A percentile compares a stretch with the other conserved stretches of the same genome.
phyloP scores from a whole-genome alignment of 1,140 invertebrate species.

The Acromyrmex charruanus region DNA sequence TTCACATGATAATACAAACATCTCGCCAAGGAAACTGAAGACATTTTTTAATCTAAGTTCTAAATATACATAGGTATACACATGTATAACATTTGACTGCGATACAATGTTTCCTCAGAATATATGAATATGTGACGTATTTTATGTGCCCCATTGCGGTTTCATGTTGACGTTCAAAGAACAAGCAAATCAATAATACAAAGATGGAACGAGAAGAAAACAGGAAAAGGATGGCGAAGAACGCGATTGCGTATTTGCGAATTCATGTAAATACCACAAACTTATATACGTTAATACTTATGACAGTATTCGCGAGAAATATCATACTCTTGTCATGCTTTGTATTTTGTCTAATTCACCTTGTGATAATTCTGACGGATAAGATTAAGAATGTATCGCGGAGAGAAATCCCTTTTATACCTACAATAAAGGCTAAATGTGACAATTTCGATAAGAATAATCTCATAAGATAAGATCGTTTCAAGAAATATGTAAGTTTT shows the following conservation, averaged over 20 bases:
- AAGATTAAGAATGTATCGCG: conserved; percentile 5
- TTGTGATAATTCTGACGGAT: conserved; percentile 1
- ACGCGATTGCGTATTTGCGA: no score
- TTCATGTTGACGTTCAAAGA: conserved; percentile 8
- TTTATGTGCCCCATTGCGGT: conserved; percentile 3
- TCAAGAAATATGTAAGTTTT: background rate
- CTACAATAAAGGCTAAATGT: background rate
- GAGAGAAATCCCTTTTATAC: background rate
- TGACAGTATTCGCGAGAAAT: background rate
- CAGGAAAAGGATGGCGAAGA: background rate
- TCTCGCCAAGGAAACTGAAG: background rate
- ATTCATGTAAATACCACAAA: background rate
- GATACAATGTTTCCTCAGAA: conserved; percentile 16
- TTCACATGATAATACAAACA: background rate
- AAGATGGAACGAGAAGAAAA: background rate
- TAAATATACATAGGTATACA: background rate
- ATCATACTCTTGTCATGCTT: background rate
- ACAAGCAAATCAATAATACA: conserved; percentile 11
- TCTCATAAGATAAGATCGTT: background rate
- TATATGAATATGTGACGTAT: background rate
- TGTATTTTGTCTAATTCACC: background rate
- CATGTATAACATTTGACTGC: no score
- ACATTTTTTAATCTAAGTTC: background rate
- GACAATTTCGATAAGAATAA: conserved; percentile 11
- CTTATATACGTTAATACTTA: background rate